phyloP scores from a whole-genome alignment of 2,113 vertebrate species.

The Oryzias curvinotus region DNA sequence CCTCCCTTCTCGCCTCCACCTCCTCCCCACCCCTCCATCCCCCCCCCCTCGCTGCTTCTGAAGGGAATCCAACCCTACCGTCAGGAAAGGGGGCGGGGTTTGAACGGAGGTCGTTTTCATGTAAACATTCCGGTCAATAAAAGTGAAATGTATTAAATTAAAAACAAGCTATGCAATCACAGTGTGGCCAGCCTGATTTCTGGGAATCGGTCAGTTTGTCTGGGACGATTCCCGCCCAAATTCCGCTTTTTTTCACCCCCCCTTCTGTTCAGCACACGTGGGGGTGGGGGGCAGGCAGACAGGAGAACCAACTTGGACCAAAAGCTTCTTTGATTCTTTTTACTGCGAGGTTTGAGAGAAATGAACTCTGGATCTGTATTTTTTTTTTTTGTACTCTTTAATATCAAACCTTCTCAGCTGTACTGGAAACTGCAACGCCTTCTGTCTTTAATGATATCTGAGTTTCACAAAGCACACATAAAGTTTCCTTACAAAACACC shows the following conservation, averaged over 20 bases:
- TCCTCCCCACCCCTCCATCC: slow-evolving; percentile 3
- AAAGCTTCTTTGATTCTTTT: slow-evolving; percentile 54
- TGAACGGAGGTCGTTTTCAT: slow-evolving; percentile 32
- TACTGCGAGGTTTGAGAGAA: slow-evolving; percentile 59
- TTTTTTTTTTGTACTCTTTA: slow-evolving; percentile 80
- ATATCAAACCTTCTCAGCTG: slow-evolving; percentile 83
- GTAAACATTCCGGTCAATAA: slow-evolving; percentile 73
- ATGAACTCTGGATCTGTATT: slow-evolving; percentile 71
- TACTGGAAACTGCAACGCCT: slow-evolving; percentile 81
- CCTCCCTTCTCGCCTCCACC: slow-evolving; percentile 1
- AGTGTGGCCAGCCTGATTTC: slow-evolving; percentile 48
- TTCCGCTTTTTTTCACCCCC: slow-evolving; percentile 28
- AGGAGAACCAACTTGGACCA: slow-evolving; percentile 69
- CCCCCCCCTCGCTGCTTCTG: slow-evolving; percentile 10
- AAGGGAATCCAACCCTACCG: slow-evolving; percentile 24
- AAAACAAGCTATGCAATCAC: slow-evolving; percentile 78
- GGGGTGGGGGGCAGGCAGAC: slow-evolving; percentile 1
- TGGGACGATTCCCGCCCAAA: slow-evolving; percentile 21
- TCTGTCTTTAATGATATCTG: slow-evolving; percentile 77
- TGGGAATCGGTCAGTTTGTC: slow-evolving; percentile 18
- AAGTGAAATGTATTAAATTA: slow-evolving; percentile 66
- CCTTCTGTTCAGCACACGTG: slow-evolving; percentile 22
- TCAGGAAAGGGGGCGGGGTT: slow-evolving; percentile 20
- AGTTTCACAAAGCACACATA: slow-evolving; percentile 82
- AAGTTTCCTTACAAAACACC: slow-evolving; percentile 79